Evolutionary conservation across 1,140 invertebrate species (phyloP).

Genomic region (Dendroctonus valens): DNA sequence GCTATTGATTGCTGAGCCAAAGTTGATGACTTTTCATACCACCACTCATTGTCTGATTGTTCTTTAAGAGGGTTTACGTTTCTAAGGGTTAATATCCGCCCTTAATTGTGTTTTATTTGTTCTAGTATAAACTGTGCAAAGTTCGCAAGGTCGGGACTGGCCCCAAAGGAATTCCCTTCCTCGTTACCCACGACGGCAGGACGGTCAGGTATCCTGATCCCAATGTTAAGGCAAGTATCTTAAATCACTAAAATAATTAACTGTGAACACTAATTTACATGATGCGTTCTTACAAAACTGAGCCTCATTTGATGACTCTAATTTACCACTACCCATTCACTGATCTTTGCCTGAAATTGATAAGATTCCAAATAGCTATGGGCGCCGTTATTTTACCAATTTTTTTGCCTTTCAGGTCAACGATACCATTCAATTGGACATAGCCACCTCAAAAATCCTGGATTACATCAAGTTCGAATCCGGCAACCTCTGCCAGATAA

Average conservation of each 20-base stretch:
- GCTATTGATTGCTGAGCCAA: conserved; percentile 21
- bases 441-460: conserved; percentile 91
- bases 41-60: conserved; percentile 32
- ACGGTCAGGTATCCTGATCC: conserved; percentile 99
- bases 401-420: conserved; percentile 57
- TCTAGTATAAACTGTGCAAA: conserved; percentile 97
- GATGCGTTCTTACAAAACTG: no score
- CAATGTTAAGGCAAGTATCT: conserved; percentile 71
- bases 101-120: conserved; percentile 35
- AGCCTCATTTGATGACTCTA: no score
- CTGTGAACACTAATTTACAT: no score
- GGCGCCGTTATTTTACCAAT: background rate
- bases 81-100: no score
- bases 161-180: conserved; percentile 92
- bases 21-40: conserved; percentile 29
- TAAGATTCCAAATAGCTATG: no score
- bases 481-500: conserved; percentile 75
- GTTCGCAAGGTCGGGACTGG: conserved; percentile 86
- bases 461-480: conserved; percentile 99
- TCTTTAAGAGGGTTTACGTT: no score
- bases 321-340: no score
- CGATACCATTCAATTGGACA: conserved; percentile 96
- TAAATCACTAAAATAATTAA: background rate
- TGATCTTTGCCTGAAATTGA: no score
- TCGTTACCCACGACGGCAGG: conserved; percentile 97